A percentile compares a stretch with the other conserved stretches of the same genome.
These are phyloP conservation scores for Chelonia mydas DNA, from an alignment of 2,797 vertebrate species.

Conservation along the genomic window DNA sequence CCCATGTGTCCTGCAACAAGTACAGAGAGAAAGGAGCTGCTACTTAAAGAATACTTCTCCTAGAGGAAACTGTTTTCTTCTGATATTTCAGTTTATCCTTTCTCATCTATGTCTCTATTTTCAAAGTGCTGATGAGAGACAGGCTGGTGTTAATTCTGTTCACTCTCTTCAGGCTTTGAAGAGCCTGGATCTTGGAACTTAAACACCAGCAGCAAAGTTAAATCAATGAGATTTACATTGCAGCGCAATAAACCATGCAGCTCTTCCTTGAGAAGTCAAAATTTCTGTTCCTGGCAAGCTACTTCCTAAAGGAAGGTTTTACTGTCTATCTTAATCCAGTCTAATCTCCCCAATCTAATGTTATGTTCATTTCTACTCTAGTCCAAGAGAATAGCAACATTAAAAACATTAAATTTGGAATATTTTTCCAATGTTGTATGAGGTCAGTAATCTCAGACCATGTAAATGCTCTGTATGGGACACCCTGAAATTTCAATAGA, in stretches of 20 bases:
- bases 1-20: neutral
- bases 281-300: slow-evolving; percentile 40
- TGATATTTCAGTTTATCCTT: neutral
- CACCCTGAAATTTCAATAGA: slow-evolving; percentile 37
- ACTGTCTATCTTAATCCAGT: slow-evolving; percentile 53
- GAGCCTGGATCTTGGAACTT: slow-evolving; percentile 36
- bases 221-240: slow-evolving; percentile 63
- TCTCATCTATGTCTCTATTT: slow-evolving; percentile 15
- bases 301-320: slow-evolving; percentile 52
- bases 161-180: slow-evolving; percentile 44
- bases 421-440: slow-evolving; percentile 49
- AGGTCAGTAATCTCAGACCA: slow-evolving; percentile 34
- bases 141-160: slow-evolving; percentile 34
- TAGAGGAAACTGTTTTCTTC: neutral
- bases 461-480: slow-evolving; percentile 37
- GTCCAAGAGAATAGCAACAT: slow-evolving; percentile 9
- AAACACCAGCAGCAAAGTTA: slow-evolving; percentile 42
- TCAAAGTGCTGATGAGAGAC: neutral
- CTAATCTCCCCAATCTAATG: slow-evolving; percentile 54
- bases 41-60: neutral
- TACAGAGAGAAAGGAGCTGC: slow-evolving; percentile 40
- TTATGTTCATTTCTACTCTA: slow-evolving; percentile 29
- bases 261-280: slow-evolving; percentile 58
- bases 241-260: slow-evolving; percentile 58
- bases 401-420: slow-evolving; percentile 39